Base-by-base conservation (phyloP, 35 echinoderm and acorn worm genomes). In the Hemicentrotus pulcherrimus region DNA sequence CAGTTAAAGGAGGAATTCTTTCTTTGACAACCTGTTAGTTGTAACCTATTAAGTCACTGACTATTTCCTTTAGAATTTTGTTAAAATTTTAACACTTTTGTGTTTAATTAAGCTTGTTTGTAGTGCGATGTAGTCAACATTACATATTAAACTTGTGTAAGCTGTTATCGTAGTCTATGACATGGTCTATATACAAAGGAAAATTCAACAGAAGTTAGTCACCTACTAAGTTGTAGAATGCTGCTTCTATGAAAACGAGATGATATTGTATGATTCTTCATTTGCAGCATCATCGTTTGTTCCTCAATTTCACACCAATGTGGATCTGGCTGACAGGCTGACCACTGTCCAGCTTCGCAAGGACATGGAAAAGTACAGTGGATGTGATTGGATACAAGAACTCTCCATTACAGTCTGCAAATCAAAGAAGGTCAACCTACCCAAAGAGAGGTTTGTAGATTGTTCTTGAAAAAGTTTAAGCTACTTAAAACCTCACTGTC, bases 321-420 rank as follows among this genome's bases (percentile, higher is more conserved):
- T 96, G 46, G 89, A 94, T 30, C 97, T 91, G 70, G 97, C 97
- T n/a, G 98, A 99, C 47, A 94, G 96, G 10, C 92, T 99, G 35
- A 86, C 97, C 19, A 45, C 95, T 35, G 94, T 91, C n/a, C 65
- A 97, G 89, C 91, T 96, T 31, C 96, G 92, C 31, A 97, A 95
- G 70, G 97, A 99, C 47, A 96, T 96, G 92, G 96, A 97, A 9
- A 96, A 96, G 78, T 95, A 96, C 94, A 95, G 94, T 32, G 98
- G 98, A 47, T 97, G 97, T 96, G 98, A 99, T 91, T 97, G 97
- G 95, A 97, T 99, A 32, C 98, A 99, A 47, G 97, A 99, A 94
- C 94, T 99, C 15, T 99, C 98, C 32, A 97, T 99, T 47, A 99
- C 98, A 7, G 97, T 99, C 19, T 90, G 98, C 28, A 97, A 96